Evolutionary conservation across 2,113 vertebrate genomes (phyloP), one percentile per base, ranked within the genome.

Genomic region (Leptocoma aspasia): DNA sequence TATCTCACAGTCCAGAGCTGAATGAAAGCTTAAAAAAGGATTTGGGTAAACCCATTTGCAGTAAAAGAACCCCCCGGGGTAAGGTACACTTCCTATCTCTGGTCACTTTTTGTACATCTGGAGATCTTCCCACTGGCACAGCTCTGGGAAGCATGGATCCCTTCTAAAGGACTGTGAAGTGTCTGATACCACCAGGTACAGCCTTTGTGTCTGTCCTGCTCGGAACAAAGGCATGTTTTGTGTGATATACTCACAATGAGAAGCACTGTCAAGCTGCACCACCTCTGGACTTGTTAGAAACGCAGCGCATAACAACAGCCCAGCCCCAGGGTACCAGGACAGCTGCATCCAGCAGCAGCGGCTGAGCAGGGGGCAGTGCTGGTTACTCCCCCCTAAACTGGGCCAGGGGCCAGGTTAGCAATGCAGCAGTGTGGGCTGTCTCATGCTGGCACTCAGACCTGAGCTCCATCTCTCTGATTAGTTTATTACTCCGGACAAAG

Each of bases 251-350:
- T 84, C 39, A 61, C 8, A 37, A 1, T 1, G 2, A 78, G 10
- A 33, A 78, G 21, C 7, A 4, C 12, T n/a, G 37, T 70, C 42
- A 61, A 56, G 57, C 18, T 42, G 21, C 41, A 41, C 33, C 3
- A 4, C 21, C 2, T 0, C 30, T 23, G 28, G 31, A n/a, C 13
- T 71, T 7, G 1, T 50, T 41, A 71, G 39, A 86, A 82, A 42
- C 33, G 13, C 21, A 2, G 1, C 2, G 8, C 2, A 3, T 4
- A 50, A 33, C 9, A 65, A 9, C 1, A 1, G 2, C 6, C 12
- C n/a, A 61, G 45, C 3, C 18, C 13, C 31, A 57, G 27, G 22
- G 31, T 16, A 13, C 22, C 1, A 21, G 45, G 10, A 73, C 15
- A 52, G 9, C 7, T 0, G 0, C 22, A 75, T 10, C 35, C 75